Evolutionary conservation across 2,888 invertebrate genomes (phyloP), one percentile per base, ranked within the genome.

Genomic region (Octonoba sinensis): DNA sequence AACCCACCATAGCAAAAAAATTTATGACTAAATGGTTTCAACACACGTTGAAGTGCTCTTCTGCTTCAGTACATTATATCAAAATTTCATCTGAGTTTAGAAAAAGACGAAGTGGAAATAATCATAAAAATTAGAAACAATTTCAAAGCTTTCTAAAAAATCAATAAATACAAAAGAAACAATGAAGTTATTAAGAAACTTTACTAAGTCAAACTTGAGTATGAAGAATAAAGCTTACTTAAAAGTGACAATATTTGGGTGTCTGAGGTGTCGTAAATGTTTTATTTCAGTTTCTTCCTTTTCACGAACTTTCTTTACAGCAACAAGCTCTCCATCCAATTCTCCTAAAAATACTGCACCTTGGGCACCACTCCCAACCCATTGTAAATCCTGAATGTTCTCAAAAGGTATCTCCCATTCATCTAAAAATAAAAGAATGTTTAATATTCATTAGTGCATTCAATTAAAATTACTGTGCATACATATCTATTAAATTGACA

Each of bases 361-460:
- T 88, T 99, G 98, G 3, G 97, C 97, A 0, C 99, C 99, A 81
- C 96, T 94, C 0, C 97, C 98, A 72, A 99, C 90, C 93, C 96
- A 98, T 86, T 94, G 92, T 73, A 98, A 90, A 86, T 97, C 95
- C 67, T 92, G 93, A 85, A 99, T 95, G 20, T 92, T 91, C 87
- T 97, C 96, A 89, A 96, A 97, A 0, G 96, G 94, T 84, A 98
- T 95, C 89, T 97, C 97, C 98, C 98, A 98, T 86, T 95, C 93
- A 89, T 96, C 96, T 89, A 89, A 87, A 86, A 83, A 36, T 11
- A 36, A 4, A 36, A 4, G 27, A 27, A 3, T 27, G 27, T 3
- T 51, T 51, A 51, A 18, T 51, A 11, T 51, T 11, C 51, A 51
- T 51, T 51, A 4, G 3, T 15, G 8, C 8, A 54, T n/a, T 54